A percentile compares a stretch with the other conserved stretches of the same genome.
phyloP scores from a whole-genome alignment of 2,113 vertebrate genomes.

The Sebastes fasciatus region DNA sequence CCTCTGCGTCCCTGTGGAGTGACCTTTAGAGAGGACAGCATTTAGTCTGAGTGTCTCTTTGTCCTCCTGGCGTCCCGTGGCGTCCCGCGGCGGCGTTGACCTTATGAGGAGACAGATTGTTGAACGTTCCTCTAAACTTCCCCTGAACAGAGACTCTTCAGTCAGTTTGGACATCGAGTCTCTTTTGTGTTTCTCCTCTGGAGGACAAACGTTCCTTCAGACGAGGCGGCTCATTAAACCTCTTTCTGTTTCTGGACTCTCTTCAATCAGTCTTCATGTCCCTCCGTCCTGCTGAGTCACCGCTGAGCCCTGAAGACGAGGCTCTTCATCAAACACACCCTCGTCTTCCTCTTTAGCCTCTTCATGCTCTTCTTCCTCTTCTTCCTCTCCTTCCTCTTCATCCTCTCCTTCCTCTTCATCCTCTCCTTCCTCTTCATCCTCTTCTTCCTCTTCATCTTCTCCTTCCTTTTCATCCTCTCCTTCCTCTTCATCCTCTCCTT shows the following conservation, averaged over 20 bases:
- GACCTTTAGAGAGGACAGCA: not conserved
- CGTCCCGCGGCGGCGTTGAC: conserved; percentile 25
- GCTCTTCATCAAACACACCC: not conserved
- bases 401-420: too few species aligned
- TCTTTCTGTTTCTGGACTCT: not conserved
- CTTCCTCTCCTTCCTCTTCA: too few species aligned
- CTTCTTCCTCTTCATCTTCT: not conserved
- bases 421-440: too few species aligned
- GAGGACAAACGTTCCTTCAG: not conserved
- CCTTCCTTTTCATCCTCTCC: fast-evolving
- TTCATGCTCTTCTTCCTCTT: fast-evolving
- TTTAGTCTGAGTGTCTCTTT: conserved; percentile 19
- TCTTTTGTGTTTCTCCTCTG: not conserved
- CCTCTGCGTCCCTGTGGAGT: not conserved
- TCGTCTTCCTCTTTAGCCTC: too few species aligned
- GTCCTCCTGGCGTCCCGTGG: not conserved
- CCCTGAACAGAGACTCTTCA: not conserved
- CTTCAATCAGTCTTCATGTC: not conserved
- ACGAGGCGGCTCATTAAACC: conserved; percentile 9
- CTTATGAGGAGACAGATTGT: conserved; percentile 31
- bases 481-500: too few species aligned
- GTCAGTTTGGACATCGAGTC: not conserved
- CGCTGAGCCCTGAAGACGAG: not conserved
- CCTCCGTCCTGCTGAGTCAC: conserved; percentile 29
- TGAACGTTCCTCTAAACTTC: conserved; percentile 9